Evolutionary conservation across 2,888 invertebrate species (phyloP), one percentile per base, ranked within the genome.

Genomic region (Ischnus inquisitorius): DNA sequence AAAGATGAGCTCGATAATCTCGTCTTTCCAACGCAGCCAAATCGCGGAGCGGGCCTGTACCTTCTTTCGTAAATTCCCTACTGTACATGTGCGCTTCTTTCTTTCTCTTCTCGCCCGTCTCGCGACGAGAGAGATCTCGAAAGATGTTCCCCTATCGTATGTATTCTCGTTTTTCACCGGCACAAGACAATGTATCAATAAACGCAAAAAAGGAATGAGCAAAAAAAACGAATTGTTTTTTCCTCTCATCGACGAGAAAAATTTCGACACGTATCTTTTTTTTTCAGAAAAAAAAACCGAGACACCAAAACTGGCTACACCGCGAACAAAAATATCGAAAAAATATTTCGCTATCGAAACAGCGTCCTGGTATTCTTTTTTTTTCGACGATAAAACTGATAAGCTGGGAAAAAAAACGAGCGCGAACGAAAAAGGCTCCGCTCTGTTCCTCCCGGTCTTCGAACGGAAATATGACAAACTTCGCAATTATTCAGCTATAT

Each of bases 21-120:
- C 87, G 94, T 97, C 57, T 98, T 98, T 93, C 95, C 96, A 12
- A 98, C 98, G 10, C 94, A 95, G 78, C 96, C 96, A n/a, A 95
- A 95, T 90, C 94, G 95, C 67, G 96, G 96, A 22, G 96, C 96
- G 81, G 94, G 95, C 69, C 83, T 83, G 46, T 81, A 85, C 43
- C 43, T 72, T 57, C 79, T 83, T 48, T 81, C 78, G 51, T 79
- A 76, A 84, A 79, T 82, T 69, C 25, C 8, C 16, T 16, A n/a
- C 4, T 8, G 34, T 34, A 34, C 1, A 34, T 34, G 0, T 34
- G 8, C 34, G n/a, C n/a, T n/a, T 75, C 51, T 48, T 64, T 64
- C 19, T 64, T 64, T 39, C 16, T 6, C 39, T 64, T 48, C 2
- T 34, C 12, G 1, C 6, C n/a, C 16, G 62, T 2, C 3, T n/a